Conservation (phyloP, 1,140 invertebrate species). For the Coenobita brevimanus region DNA sequence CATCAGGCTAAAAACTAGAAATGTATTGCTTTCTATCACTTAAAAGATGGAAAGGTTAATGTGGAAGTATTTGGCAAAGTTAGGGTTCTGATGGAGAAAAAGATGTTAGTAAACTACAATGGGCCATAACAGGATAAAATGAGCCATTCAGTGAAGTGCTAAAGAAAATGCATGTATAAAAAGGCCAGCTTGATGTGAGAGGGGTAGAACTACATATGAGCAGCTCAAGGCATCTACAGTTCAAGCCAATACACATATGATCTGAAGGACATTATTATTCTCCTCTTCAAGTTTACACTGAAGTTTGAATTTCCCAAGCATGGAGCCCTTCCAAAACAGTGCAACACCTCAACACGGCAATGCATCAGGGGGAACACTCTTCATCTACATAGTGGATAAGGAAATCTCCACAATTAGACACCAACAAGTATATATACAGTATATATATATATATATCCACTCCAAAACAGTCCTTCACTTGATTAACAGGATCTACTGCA, state of each 20-base stretch:
- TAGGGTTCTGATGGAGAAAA: conserved; percentile 34
- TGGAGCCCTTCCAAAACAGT: conserved; percentile 51
- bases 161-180: conserved; percentile 59
- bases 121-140: conserved; percentile 53
- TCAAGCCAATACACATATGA: conserved; percentile 60
- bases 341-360: conserved; percentile 29
- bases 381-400: not conserved
- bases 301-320: conserved; percentile 50
- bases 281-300: conserved; percentile 49
- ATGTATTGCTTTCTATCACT: conserved; percentile 67
- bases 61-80: conserved; percentile 58
- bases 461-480: conserved; percentile 40
- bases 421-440: conserved; percentile 12
- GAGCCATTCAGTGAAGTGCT: conserved; percentile 59
- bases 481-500: conserved; percentile 38
- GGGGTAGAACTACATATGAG: conserved; percentile 58
- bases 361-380: conserved; percentile 9
- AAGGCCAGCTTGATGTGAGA: conserved; percentile 63
- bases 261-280: conserved; percentile 55
- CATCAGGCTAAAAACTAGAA: conserved; percentile 62
- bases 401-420: conserved; percentile 1
- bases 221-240: conserved; percentile 66
- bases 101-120: conserved; percentile 37
- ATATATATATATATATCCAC: conserved; percentile 21
- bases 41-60: conserved; percentile 61